Base-by-base conservation (phyloP, 2,888 invertebrate species). In the Hydraecia micacea region DNA sequence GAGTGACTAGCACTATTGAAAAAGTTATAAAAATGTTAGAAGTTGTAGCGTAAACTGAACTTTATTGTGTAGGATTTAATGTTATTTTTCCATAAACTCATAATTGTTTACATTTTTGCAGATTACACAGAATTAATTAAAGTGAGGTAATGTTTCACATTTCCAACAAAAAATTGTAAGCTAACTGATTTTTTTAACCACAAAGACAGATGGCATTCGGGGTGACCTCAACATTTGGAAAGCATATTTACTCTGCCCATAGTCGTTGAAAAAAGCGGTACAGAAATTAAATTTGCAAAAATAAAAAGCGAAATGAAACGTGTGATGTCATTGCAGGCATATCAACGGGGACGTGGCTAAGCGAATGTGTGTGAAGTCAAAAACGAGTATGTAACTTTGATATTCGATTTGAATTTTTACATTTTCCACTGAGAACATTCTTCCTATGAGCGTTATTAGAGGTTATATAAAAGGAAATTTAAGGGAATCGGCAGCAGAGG, bases 141-240 rank as follows among this genome's bases (percentile, higher is more conserved):
- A 58, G 2, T 66, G 18, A 42, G 46, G 4, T 6, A 32, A 69
- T 36, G 25, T 69, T 63, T 58, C 13, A 63, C 1, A 66, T 66
- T 69, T 63, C 18, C 0, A 74, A 13, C 60, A 71, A 80, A 73
- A 80, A 69, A 81, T 52, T 66, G 25, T 25, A 74, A 65, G 68
- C 74, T 65, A 49, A 72, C 72, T 66, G 66, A 74, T 84, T 78
- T 75, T 85, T 75, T 67, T 36, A 68, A 83, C 86, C 86, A 11
- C 75, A 86, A 83, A 79, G 78, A 67, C 84, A 84, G 75, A 79
- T 86, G 86, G 86, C 63, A 75, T 73, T 70, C 75, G 79, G 36
- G 32, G 32, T 84, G 83, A 74, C 66, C 84, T 68, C 84, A 67
- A 79, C 21, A 80, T 80, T 76, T 66, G 67, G 65, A 62, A 79